Evolutionary conservation across 2,797 vertebrate genomes (phyloP).

Genomic region (Geotrypetes seraphini): DNA sequence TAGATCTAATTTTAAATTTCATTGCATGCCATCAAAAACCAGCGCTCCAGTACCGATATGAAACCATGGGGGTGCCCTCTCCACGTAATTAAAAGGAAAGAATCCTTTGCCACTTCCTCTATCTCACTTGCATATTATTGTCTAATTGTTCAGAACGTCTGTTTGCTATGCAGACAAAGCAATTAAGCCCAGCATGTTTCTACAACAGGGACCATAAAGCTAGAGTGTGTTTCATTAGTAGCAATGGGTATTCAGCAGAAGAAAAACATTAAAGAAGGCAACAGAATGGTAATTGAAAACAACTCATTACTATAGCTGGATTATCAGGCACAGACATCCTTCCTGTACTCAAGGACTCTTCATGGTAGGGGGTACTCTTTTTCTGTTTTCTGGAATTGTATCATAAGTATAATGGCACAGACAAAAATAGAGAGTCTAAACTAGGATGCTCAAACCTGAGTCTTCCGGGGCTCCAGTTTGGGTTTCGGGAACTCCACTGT

Average conservation of each 20-base stretch:
- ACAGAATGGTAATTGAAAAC: constrained; percentile 66
- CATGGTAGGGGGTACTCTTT: constrained; percentile 17
- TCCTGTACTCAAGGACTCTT: constrained; percentile 2
- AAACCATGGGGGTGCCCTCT: constrained; percentile 49
- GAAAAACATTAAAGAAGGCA: constrained; percentile 63
- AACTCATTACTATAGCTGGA: constrained; percentile 69
- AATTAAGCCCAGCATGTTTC: constrained; percentile 68
- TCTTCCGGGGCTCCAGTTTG: too few species aligned
- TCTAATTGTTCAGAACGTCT: constrained; percentile 72
- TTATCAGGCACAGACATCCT: constrained; percentile 37
- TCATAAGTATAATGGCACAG: too few species aligned
- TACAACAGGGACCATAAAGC: constrained; percentile 65
- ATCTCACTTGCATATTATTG: constrained; percentile 45
- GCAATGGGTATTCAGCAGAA: constrained; percentile 57
- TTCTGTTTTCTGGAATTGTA: constrained; percentile 22
- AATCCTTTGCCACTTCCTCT: constrained; percentile 52
- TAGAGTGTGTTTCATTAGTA: constrained; percentile 58
- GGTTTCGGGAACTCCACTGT: too few species aligned
- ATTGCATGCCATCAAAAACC: constrained; percentile 53
- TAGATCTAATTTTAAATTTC: constrained; percentile 45
- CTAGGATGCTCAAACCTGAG: too few species aligned
- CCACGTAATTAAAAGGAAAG: constrained; percentile 58
- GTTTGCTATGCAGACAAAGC: constrained; percentile 59
- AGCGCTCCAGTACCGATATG: constrained; percentile 45
- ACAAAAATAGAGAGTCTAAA: too few species aligned